Conservation (phyloP, 2,797 vertebrate species). For the Rhadinocentrus ornatus region DNA sequence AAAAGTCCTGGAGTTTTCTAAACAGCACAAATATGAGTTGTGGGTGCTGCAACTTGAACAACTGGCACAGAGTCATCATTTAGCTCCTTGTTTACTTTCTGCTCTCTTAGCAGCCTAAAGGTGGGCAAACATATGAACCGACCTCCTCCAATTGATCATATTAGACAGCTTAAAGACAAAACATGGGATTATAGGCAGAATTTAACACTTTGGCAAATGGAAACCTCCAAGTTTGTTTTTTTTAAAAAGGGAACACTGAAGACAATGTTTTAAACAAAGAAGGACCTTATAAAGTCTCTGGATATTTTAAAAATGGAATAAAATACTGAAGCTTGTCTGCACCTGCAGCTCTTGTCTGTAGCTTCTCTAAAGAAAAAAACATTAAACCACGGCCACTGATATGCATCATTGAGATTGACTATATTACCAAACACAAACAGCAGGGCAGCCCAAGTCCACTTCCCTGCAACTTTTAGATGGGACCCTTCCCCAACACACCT, state of each 20-base stretch:
- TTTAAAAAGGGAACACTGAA: background rate
- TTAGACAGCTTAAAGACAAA: conserved; percentile 51
- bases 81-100: too few relatives aligned
- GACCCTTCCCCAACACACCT: too few relatives aligned
- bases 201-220: conserved; percentile 8
- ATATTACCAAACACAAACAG: background rate
- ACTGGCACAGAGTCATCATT: too few relatives aligned
- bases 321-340: background rate
- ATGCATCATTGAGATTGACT: conserved; percentile 1
- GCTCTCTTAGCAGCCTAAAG: too few relatives aligned
- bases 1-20: background rate
- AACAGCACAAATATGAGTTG: background rate
- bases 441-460: too few relatives aligned
- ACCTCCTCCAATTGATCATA: conserved; percentile 52
- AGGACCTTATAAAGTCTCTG: background rate
- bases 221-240: too few relatives aligned
- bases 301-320: background rate
- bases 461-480: too few relatives aligned
- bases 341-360: background rate
- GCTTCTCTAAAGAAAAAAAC: background rate
- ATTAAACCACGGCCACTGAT: background rate
- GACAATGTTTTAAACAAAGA: background rate
- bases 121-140: conserved; percentile 37
- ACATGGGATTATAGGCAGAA: conserved; percentile 17
- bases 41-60: background rate